Evolutionary conservation across 2,888 invertebrate species (phyloP).

Genomic region (Hypolimnas misippus): DNA sequence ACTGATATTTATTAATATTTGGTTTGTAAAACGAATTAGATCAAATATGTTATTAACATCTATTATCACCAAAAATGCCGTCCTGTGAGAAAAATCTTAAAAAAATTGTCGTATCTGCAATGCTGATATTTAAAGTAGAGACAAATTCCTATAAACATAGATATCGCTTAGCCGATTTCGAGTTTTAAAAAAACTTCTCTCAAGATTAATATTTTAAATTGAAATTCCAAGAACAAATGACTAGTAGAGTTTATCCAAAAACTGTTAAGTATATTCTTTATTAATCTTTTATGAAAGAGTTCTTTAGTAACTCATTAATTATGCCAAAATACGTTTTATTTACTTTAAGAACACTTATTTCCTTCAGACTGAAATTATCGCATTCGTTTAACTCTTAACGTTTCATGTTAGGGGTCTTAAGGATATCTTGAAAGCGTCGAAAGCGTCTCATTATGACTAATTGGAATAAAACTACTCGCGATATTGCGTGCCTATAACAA

Average conservation of each 20-base stretch:
- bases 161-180: not conserved
- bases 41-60: no score
- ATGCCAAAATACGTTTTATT: not conserved
- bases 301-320: no score
- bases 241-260: no score
- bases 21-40: no score
- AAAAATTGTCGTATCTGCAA: slow-evolving; percentile 16
- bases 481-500: slow-evolving; percentile 26
- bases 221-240: no score
- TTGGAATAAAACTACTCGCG: slow-evolving; percentile 28
- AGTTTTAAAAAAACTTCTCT: not conserved
- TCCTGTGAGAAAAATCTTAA: not conserved
- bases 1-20: no score
- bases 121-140: slow-evolving; percentile 8
- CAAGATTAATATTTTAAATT: not conserved
- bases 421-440: slow-evolving; percentile 22
- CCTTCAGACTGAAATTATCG: not conserved
- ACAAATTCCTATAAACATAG: not conserved
- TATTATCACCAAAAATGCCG: no score
- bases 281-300: no score
- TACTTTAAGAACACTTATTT: not conserved
- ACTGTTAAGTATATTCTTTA: no score
- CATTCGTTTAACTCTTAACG: not conserved
- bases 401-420: not conserved
- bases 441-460: slow-evolving; percentile 34